Evolutionary conservation across 1,140 invertebrate genomes (phyloP).

Genomic region (Drosophila tristis): DNA sequence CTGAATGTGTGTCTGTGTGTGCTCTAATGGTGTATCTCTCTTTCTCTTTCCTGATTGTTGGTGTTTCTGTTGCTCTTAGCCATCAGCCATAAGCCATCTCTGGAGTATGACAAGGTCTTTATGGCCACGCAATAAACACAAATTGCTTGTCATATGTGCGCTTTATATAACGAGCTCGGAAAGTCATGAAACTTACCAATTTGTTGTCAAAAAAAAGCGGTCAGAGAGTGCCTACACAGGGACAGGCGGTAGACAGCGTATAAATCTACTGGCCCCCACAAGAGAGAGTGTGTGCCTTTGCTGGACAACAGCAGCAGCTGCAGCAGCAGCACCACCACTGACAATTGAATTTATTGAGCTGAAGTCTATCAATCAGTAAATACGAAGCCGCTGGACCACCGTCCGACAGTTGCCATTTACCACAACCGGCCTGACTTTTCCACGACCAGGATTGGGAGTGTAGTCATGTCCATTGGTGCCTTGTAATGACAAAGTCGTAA

Average conservation of each 20-base stretch:
- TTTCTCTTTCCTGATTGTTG: constrained; percentile 30
- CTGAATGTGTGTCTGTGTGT: constrained; percentile 12
- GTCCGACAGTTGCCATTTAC: constrained; percentile 14
- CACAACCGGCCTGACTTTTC: too few species aligned
- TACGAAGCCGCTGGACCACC: constrained; percentile 54
- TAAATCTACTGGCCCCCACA: constrained; percentile 51
- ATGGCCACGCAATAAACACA: constrained; percentile 77
- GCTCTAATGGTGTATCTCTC: constrained; percentile 40
- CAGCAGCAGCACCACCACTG: constrained; percentile 46
- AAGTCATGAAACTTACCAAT: constrained; percentile 69
- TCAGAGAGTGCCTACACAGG: constrained; percentile 21
- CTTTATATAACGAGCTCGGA: constrained; percentile 67
- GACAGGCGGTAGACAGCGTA: constrained; percentile 28
- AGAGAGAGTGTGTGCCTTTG: too few species aligned
- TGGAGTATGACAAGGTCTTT: constrained; percentile 58
- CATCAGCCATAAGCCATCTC: constrained; percentile 21
- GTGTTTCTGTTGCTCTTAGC: constrained; percentile 11
- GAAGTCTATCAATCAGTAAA: constrained; percentile 78
- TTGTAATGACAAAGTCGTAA: constrained; percentile 56
- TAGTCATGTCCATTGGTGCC: constrained; percentile 10
- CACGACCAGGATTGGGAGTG: too few species aligned
- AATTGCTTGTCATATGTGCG: constrained; percentile 78
- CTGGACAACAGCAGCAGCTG: constrained; percentile 11
- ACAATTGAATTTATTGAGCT: constrained; percentile 78
- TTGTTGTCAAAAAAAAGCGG: constrained; percentile 58